Evolutionary conservation across 2,888 invertebrate genomes (phyloP), one percentile per base, ranked within the genome.

Genomic region (Leptopterna dolabrata): DNA sequence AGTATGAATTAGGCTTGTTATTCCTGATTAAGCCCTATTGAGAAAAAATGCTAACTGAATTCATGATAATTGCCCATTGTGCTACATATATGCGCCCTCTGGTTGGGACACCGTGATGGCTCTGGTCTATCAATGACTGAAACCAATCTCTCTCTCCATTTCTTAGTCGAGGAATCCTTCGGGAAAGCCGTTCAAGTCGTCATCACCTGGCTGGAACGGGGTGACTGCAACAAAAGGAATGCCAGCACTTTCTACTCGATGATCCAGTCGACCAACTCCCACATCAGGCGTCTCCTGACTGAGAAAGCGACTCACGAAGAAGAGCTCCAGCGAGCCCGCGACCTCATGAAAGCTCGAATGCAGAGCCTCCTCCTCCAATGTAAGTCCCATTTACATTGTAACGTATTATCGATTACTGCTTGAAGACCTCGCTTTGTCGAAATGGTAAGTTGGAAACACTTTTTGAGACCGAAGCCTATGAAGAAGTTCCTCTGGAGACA

Each of bases 221-320:
- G 98, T 0, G 98, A 98, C 91, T 98, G 98, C 91, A 96, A 94
- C 76, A 98, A 98, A 92, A 95, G 96, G 88, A 98, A 97, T 92
- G 95, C 97, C 0, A 97, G 96, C 91, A 95, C 95, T 70, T 98
- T 98, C 92, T 98, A 98, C 92, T 96, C 97, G 9, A 97, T 98
- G 97, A 96, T 98, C 89, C 98, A 98, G 92, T 96, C 97, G 36
- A 97, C 97, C 0, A 98, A 98, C 92, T 96, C 97, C 0, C 98
- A 98, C 91, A 96, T 98, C 9, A 94, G 98, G 14, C 94, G 98
- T 82, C 93, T 98, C 70, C 94, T 96, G 82, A 95, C 93, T 90
- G 98, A 98, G 91, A 98, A 98, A 92, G 94, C 95, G 88, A 95
- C 95, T 89, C 95, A 95, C 90, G 98, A 98, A 91, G 97, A 98